These are phyloP conservation scores for Odontocolon sp. DNA, from an alignment of 2,888 invertebrate genomes.

Conservation along the genomic window DNA sequence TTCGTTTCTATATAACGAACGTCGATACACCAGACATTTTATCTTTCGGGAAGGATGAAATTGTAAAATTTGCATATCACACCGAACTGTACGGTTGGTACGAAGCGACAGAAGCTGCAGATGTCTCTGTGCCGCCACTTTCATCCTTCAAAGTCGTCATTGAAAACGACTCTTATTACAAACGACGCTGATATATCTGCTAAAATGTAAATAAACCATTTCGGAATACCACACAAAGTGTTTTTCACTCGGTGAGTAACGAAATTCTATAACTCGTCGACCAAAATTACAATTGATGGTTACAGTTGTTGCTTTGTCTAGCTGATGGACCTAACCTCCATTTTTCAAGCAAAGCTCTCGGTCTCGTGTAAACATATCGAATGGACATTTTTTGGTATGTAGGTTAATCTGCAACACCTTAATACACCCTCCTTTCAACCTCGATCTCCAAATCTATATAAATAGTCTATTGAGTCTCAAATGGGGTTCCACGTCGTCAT, in stretches of 20 bases:
- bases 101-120: slow-evolving; percentile 38
- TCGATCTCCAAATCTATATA: no score
- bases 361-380: no score
- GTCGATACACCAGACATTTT: slow-evolving; percentile 60
- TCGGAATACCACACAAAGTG: not conserved
- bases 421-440: no score
- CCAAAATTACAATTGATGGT: no score
- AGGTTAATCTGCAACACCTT: no score
- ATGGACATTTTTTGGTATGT: no score
- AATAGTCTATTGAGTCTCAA: no score
- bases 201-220: not conserved
- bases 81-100: slow-evolving; percentile 18
- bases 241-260: not conserved
- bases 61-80: slow-evolving; percentile 65
- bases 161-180: slow-evolving; percentile 13
- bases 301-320: no score
- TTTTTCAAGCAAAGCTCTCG: no score
- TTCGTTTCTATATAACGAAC: slow-evolving; percentile 14
- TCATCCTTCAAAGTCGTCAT: not conserved
- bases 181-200: no score
- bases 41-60: slow-evolving; percentile 63
- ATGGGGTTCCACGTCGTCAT: no score
- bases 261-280: not conserved
- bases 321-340: no score
- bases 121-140: not conserved